Evolutionary conservation across 2,797 vertebrate species (phyloP).

Genomic region (Chaunax sp.): DNA sequence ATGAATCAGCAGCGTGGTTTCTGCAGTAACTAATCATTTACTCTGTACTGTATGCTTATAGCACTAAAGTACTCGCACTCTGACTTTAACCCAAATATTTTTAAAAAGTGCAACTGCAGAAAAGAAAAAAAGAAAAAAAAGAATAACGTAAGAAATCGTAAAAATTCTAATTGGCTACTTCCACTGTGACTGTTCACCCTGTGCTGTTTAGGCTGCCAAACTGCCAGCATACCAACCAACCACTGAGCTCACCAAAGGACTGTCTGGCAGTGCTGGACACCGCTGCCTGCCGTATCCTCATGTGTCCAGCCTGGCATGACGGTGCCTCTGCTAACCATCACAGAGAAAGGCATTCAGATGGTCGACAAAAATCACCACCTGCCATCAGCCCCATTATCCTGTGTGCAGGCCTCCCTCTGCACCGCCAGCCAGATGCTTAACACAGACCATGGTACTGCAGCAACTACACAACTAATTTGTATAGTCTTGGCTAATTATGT

Average conservation of each 20-base stretch:
- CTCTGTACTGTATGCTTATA: not conserved
- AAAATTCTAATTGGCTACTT: conserved; percentile 11
- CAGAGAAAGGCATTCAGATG: conserved; percentile 27
- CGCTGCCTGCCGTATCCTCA: conserved; percentile 19
- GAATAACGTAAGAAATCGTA: conserved; percentile 3
- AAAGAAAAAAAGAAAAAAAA: too few relatives aligned
- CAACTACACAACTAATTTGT: conserved; percentile 43
- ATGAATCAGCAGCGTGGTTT: too few relatives aligned
- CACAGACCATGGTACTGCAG: conserved; percentile 36
- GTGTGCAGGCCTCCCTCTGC: conserved; percentile 27
- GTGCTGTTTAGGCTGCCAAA: conserved; percentile 18
- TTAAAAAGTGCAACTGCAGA: not conserved
- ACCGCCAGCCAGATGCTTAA: conserved; percentile 51
- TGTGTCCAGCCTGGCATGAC: conserved; percentile 33
- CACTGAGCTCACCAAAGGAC: conserved; percentile 11
- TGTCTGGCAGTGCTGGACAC: conserved; percentile 21
- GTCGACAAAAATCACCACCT: conserved; percentile 52
- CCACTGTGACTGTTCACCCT: conserved; percentile 16
- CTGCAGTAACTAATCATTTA: not conserved
- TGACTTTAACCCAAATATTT: not conserved
- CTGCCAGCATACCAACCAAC: conserved; percentile 11
- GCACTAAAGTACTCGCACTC: not conserved
- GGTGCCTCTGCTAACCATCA: not conserved
- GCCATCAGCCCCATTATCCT: conserved; percentile 53
- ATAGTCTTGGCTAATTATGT: conserved; percentile 44